Percentiles rank a stretch among this genome's conserved stretches.
These are phyloP conservation scores for Sarcophaga peregrina DNA, from an alignment of 1,140 invertebrate genomes.

Conservation along the genomic window DNA sequence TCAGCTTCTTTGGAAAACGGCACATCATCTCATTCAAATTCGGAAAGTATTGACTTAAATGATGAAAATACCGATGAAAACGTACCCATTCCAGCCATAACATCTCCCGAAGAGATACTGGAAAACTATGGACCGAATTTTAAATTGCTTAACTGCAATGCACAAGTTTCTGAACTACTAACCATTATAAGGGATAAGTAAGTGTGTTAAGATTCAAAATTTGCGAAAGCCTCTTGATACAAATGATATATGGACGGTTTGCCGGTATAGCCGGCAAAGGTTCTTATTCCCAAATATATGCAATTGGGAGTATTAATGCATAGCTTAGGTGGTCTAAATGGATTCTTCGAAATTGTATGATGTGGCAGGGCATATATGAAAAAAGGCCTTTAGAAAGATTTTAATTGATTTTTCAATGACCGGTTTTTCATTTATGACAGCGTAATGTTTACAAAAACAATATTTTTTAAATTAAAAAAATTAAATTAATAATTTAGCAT, in stretches of 20 bases:
- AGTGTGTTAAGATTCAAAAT: not conserved
- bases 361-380: too few species aligned
- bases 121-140: conserved; percentile 82
- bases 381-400: too few species aligned
- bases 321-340: too few species aligned
- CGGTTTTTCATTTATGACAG: too few species aligned
- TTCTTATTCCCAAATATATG: conserved; percentile 1
- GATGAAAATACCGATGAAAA: conserved; percentile 1
- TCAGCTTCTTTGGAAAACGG: conserved; percentile 16
- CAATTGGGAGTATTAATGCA: not conserved
- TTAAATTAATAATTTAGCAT: too few species aligned
- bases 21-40: not conserved
- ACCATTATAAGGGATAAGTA: conserved; percentile 95
- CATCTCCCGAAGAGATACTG: conserved; percentile 51
- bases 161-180: conserved; percentile 93
- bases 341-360: too few species aligned
- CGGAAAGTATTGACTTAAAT: conserved; percentile 1
- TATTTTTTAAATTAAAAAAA: too few species aligned
- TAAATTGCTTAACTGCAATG: conserved; percentile 83
- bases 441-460: too few species aligned
- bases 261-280: not conserved
- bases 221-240: not conserved
- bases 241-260: not conserved
- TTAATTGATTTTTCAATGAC: too few species aligned
- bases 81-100: conserved; percentile 19